Percentiles rank a stretch among this genome's conserved stretches.
These are phyloP conservation scores for Harlomillsia oculata DNA, from an alignment of 1,140 invertebrate genomes.

Conservation along the genomic window DNA sequence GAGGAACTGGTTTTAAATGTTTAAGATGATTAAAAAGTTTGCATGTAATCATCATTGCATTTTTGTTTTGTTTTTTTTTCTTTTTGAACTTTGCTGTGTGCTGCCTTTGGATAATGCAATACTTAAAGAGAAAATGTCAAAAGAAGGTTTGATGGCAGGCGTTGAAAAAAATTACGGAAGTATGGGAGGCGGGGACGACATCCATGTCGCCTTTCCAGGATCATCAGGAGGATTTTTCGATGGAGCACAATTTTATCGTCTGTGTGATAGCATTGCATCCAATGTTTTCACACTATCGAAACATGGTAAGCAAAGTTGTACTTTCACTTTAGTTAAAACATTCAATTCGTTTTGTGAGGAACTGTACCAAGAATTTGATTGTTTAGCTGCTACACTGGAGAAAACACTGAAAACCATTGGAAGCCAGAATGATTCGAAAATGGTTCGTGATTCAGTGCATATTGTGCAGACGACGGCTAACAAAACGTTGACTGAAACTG, in stretches of 20 bases:
- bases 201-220: slow-evolving; percentile 21
- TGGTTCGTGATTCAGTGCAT: slow-evolving; percentile 58
- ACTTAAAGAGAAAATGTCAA: no score
- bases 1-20: no score
- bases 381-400: slow-evolving; percentile 47
- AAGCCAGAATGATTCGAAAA: slow-evolving; percentile 59
- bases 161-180: slow-evolving; percentile 19
- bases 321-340: background rate
- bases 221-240: slow-evolving; percentile 18
- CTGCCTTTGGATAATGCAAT: no score
- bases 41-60: background rate
- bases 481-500: slow-evolving; percentile 60
- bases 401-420: slow-evolving; percentile 64
- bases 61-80: background rate
- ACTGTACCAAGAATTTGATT: slow-evolving; percentile 22
- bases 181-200: slow-evolving; percentile 14
- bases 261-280: slow-evolving; percentile 51
- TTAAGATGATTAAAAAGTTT: no score
- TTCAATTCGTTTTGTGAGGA: slow-evolving; percentile 53
- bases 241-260: slow-evolving; percentile 26
- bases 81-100: no score
- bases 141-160: slow-evolving; percentile 20
- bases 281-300: slow-evolving; percentile 60
- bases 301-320: slow-evolving; percentile 26
- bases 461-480: slow-evolving; percentile 67